phyloP scores from a whole-genome alignment of 2,888 invertebrate species.

The Liposcelis brunnea region DNA sequence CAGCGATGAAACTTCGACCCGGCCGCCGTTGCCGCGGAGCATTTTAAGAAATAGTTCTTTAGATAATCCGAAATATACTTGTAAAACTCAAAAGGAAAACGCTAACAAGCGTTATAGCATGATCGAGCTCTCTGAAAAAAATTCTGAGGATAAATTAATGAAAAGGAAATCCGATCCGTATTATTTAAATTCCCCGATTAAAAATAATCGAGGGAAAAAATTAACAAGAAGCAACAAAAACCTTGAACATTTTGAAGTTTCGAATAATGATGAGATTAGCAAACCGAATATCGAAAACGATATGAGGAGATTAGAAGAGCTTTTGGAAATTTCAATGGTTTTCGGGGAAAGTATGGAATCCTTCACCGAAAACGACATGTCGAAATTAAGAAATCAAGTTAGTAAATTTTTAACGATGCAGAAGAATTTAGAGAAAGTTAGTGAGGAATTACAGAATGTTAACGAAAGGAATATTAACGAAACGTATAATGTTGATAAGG shows the following conservation, averaged over 20 bases:
- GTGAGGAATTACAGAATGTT: background rate
- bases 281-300: conserved; percentile 37
- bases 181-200: too few species aligned
- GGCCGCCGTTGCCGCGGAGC: too few species aligned
- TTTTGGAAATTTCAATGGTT: conserved; percentile 41
- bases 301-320: conserved; percentile 49
- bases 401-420: conserved; percentile 30
- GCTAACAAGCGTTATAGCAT: conserved; percentile 29
- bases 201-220: conserved; percentile 11
- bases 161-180: too few species aligned
- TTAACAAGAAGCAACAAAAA: conserved; percentile 24
- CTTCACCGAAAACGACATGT: conserved; percentile 49
- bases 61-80: background rate
- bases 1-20: conserved; percentile 1
- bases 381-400: conserved; percentile 34
- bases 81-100: conserved; percentile 7
- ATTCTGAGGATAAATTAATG: background rate
- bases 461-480: too few species aligned
- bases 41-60: too few species aligned
- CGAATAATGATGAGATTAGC: conserved; percentile 18
- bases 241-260: too few species aligned
- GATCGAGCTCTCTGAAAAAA: conserved; percentile 27
- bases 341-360: conserved; percentile 43
- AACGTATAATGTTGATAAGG: too few species aligned
- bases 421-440: conserved; percentile 42